Evolutionary conservation across 2,113 vertebrate species (phyloP).

Genomic region (Chinchilla lanigera): DNA sequence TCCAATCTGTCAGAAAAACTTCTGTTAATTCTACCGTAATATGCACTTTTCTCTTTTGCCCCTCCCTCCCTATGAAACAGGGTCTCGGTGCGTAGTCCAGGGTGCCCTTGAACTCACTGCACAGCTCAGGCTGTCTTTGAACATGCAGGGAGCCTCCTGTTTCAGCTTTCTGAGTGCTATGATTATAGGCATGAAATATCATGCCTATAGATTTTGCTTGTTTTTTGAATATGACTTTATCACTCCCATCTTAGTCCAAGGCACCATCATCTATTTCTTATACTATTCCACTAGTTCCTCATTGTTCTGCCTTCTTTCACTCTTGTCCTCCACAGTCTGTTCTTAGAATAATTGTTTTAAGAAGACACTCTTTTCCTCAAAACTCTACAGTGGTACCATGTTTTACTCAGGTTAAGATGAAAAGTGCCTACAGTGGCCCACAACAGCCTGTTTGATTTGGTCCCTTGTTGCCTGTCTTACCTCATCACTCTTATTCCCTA

Average conservation of each 20-base stretch:
- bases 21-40: background rate
- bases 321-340: background rate
- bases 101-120: background rate
- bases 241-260: background rate
- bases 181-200: background rate
- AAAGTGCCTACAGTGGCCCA: background rate
- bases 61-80: background rate
- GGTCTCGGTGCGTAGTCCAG: background rate
- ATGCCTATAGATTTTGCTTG: background rate
- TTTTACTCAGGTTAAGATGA: background rate
- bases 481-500: background rate
- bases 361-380: background rate
- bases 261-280: background rate
- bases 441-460: background rate
- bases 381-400: background rate
- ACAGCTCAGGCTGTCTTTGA: background rate
- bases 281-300: background rate
- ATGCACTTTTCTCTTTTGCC: background rate
- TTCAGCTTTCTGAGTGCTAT: background rate
- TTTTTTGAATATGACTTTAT: background rate
- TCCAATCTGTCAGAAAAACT: background rate
- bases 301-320: background rate
- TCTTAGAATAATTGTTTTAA: background rate
- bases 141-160: background rate
- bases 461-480: background rate